These are phyloP conservation scores for Merodon equestris DNA, from an alignment of 2,888 invertebrate genomes.

Conservation along the genomic window DNA sequence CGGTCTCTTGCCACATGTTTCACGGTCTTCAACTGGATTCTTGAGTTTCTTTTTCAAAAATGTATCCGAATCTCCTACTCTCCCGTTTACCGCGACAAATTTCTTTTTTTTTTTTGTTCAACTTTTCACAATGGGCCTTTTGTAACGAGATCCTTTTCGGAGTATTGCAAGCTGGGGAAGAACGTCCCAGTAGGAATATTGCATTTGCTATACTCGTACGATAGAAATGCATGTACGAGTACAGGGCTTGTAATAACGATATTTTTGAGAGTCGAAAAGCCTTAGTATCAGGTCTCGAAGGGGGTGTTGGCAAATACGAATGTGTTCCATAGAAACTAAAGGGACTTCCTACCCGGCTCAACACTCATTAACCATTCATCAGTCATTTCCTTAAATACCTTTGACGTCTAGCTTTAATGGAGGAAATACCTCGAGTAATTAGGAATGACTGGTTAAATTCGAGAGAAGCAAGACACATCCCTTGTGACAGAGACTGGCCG, in stretches of 20 bases:
- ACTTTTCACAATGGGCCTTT: neutral
- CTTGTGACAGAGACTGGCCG: conserved; percentile 26
- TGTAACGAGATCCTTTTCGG: conserved; percentile 17
- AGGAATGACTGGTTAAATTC: conserved; percentile 40
- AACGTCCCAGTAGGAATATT: no score
- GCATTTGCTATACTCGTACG: no score
- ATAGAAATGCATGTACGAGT: no score
- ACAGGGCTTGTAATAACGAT: no score
- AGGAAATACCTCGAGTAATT: conserved; percentile 60
- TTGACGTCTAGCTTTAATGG: conserved; percentile 61
- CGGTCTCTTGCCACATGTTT: conserved; percentile 9
- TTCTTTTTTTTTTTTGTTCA: no score
- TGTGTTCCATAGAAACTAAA: no score
- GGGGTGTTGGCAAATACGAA: no score
- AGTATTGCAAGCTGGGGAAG: no score
- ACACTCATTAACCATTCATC: conserved; percentile 73
- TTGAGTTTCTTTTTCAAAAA: neutral
- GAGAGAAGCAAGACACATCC: conserved; percentile 13
- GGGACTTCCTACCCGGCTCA: conserved; percentile 43
- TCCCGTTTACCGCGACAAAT: no score
- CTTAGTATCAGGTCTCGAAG: no score
- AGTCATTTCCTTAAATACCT: conserved; percentile 76
- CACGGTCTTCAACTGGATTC: conserved; percentile 28
- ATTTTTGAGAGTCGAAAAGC: no score
- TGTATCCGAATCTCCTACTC: no score